Conservation (phyloP, 2,113 vertebrate species). For the Anseranas semipalmata region DNA sequence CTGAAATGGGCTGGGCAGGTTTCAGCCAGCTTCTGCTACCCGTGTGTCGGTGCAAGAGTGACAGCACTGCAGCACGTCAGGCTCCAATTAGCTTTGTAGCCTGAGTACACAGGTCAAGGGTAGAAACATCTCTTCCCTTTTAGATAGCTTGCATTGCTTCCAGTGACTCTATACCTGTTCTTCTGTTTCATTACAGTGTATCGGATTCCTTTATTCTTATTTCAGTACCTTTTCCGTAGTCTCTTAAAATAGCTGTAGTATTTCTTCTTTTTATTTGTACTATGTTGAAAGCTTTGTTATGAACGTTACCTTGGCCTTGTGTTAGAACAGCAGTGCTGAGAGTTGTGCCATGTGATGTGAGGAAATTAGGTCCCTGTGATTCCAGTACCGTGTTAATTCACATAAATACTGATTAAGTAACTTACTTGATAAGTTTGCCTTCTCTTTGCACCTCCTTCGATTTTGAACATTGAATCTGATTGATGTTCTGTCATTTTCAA, state of each 20-base stretch:
- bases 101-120: not conserved
- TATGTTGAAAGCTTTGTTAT: not conserved
- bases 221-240: not conserved
- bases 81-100: not conserved
- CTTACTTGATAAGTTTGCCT: not conserved
- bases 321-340: not conserved
- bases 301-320: not conserved
- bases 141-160: not conserved
- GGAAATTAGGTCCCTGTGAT: not conserved
- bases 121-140: not conserved
- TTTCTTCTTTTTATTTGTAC: not conserved
- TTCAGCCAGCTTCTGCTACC: not conserved
- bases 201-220: not conserved
- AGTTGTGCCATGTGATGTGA: not conserved
- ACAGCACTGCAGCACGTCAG: not conserved
- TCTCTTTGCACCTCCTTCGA: not conserved
- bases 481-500: not conserved
- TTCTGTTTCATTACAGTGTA: not conserved
- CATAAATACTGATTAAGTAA: not conserved
- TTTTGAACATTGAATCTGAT: not conserved
- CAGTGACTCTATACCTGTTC: conserved; percentile 4
- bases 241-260: not conserved
- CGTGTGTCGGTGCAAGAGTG: rapidly evolving
- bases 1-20: not conserved
- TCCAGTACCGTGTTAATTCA: not conserved